A percentile compares a stretch with the other conserved stretches of the same genome.
These are phyloP conservation scores for Auanema sp. DNA, from an alignment of 2,888 invertebrate species.

Conservation along the genomic window DNA sequence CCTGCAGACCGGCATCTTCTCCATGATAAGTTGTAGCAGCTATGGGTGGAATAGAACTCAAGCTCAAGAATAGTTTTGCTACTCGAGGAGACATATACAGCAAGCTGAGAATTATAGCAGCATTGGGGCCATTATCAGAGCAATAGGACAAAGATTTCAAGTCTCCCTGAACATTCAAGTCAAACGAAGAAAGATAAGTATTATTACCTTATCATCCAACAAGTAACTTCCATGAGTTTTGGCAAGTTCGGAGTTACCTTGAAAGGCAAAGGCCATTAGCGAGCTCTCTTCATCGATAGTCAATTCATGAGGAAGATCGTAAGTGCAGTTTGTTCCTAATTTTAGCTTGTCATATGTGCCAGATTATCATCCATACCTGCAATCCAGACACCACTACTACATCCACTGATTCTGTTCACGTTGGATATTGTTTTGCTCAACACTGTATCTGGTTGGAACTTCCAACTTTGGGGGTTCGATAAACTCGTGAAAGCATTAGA, in stretches of 20 bases:
- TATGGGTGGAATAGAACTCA: constrained; percentile 67
- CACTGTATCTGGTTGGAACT: too few species aligned
- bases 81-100: constrained; percentile 66
- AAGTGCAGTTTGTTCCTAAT: too few species aligned
- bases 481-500: too few species aligned
- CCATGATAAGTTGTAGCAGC: constrained; percentile 69
- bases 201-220: background rate
- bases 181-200: background rate
- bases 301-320: too few species aligned
- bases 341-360: too few species aligned
- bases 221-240: constrained; percentile 18
- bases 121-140: background rate
- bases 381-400: too few species aligned
- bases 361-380: too few species aligned
- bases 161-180: background rate
- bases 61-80: constrained; percentile 65
- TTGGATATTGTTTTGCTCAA: too few species aligned
- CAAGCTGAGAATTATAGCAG: constrained; percentile 42
- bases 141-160: background rate
- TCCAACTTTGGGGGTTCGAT: too few species aligned
- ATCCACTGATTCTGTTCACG: too few species aligned
- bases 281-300: background rate
- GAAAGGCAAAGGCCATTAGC: constrained; percentile 18
- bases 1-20: constrained; percentile 67
- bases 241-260: background rate